phyloP scores from a whole-genome alignment of 2,797 vertebrate genomes.

The Fringilla coelebs region DNA sequence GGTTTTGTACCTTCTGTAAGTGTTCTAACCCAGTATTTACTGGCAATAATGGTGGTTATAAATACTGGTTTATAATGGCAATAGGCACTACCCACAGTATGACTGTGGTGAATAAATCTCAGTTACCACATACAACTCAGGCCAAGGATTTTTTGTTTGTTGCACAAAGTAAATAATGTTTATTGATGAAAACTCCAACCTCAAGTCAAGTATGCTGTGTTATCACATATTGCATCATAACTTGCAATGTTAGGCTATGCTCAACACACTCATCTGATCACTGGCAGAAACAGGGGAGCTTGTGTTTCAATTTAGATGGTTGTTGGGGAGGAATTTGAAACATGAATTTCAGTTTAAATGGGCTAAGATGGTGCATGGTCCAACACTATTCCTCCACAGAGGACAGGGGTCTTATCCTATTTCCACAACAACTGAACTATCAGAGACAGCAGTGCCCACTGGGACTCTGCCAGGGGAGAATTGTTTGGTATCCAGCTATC shows the following conservation, averaged over 20 bases:
- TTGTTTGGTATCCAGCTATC: not conserved
- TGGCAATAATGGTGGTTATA: not conserved
- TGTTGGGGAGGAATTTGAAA: not conserved
- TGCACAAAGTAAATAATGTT: not conserved
- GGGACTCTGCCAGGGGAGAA: not conserved
- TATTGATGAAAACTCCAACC: not conserved
- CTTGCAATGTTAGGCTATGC: not conserved
- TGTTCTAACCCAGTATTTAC: not conserved
- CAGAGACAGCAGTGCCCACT: not conserved
- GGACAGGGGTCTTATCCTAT: not conserved
- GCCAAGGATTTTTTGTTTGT: not conserved
- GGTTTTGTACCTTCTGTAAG: not conserved
- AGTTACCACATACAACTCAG: not conserved
- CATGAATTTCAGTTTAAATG: not conserved
- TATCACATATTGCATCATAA: not conserved
- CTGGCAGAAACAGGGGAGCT: not conserved
- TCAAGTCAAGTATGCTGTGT: not conserved
- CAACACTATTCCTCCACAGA: not conserved
- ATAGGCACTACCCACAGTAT: not conserved
- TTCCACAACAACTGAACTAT: not conserved
- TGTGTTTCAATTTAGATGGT: not conserved
- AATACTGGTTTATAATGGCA: not conserved
- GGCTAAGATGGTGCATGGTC: not conserved
- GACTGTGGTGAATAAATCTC: not conserved
- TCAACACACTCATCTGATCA: not conserved